A percentile compares a stretch with the other conserved stretches of the same genome.
These are phyloP conservation scores for Enteromius anoplus DNA, from an alignment of 2,797 vertebrate genomes.

Conservation along the genomic window DNA sequence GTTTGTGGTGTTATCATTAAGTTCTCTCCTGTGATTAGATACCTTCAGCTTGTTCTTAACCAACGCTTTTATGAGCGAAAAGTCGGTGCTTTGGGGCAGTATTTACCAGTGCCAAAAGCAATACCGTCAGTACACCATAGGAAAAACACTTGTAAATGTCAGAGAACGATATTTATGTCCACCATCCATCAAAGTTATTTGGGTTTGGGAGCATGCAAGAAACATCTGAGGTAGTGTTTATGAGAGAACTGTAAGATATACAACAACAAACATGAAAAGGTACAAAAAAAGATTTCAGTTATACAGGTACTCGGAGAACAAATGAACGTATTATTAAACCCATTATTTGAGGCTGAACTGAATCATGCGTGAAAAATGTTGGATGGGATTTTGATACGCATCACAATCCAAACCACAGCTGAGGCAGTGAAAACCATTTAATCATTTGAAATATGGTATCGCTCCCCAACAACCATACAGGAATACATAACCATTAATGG, in stretches of 20 bases:
- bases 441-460: constrained; percentile 45
- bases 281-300: constrained; percentile 22
- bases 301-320: constrained; percentile 22
- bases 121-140: constrained; percentile 27
- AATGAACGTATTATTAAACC: constrained; percentile 44
- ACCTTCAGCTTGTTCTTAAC: constrained; percentile 11
- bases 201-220: constrained; percentile 7
- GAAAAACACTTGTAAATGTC: constrained; percentile 48
- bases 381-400: constrained; percentile 54
- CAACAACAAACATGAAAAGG: constrained; percentile 35
- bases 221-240: constrained; percentile 26
- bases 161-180: constrained; percentile 36
- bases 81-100: constrained; percentile 29
- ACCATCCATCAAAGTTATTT: constrained; percentile 36
- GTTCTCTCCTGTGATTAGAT: constrained; percentile 1
- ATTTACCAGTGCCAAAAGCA: constrained; percentile 30
- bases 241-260: constrained; percentile 28
- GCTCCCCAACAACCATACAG: constrained; percentile 40
- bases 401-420: constrained; percentile 66
- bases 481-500: constrained; percentile 58
- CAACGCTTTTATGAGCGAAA: constrained; percentile 21
- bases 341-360: constrained; percentile 50
- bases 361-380: constrained; percentile 59
- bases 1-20: constrained; percentile 14
- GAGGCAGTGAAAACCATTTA: constrained; percentile 44